phyloP scores from a whole-genome alignment of 2,113 vertebrate genomes.

The Cepphus grylle region DNA sequence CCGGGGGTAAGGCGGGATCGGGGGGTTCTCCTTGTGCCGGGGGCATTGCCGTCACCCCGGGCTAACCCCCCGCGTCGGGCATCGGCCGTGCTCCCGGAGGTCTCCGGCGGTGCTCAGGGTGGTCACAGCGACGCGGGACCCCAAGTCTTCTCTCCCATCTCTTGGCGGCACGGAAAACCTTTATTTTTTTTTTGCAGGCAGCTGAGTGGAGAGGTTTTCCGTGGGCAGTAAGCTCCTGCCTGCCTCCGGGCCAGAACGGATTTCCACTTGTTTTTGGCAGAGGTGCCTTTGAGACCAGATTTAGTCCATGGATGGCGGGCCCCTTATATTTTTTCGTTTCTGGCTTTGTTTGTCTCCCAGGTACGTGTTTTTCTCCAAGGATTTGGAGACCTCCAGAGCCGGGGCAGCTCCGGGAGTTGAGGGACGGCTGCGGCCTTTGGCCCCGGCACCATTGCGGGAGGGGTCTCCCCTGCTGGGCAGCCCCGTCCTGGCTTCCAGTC shows the following conservation, averaged over 20 bases:
- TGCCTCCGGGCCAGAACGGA: not conserved
- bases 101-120: too few species aligned
- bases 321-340: not conserved
- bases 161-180: rapidly evolving
- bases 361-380: not conserved
- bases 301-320: rapidly evolving
- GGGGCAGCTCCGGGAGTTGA: rapidly evolving
- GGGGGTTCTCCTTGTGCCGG: not conserved
- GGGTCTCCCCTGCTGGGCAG: rapidly evolving
- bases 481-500: not conserved
- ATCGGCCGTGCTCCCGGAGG: not conserved
- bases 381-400: not conserved
- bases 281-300: not conserved
- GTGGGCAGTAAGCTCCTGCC: not conserved
- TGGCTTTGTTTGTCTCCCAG: not conserved
- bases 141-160: not conserved
- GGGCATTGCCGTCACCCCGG: not conserved
- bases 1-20: rapidly evolving
- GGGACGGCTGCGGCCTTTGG: not conserved
- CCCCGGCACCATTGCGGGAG: rapidly evolving
- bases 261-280: not conserved
- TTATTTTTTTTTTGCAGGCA: not conserved
- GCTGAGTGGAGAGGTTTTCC: not conserved
- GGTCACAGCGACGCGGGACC: not conserved
- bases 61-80: not conserved